These are phyloP conservation scores for Subanguina moxae DNA, from an alignment of 1,140 invertebrate genomes.

Conservation along the genomic window DNA sequence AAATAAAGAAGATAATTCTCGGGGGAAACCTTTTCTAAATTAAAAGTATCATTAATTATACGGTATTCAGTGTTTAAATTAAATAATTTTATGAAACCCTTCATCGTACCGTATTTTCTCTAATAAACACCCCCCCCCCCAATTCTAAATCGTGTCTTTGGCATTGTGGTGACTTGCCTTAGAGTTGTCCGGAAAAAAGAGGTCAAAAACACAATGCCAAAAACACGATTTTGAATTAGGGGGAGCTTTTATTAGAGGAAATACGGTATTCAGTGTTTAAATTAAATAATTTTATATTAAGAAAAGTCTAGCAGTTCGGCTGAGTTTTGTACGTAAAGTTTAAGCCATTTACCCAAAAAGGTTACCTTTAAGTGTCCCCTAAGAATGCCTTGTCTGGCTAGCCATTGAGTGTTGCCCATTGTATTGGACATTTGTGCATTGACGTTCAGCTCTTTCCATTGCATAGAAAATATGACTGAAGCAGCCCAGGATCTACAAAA, in stretches of 20 bases:
- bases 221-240: too few relatives aligned
- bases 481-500: slow-evolving; percentile 36
- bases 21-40: too few relatives aligned
- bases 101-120: too few relatives aligned
- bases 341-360: too few relatives aligned
- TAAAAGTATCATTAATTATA: too few relatives aligned
- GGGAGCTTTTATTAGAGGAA: too few relatives aligned
- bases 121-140: too few relatives aligned
- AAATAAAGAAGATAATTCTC: too few relatives aligned
- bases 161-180: too few relatives aligned
- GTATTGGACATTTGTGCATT: slow-evolving; percentile 57
- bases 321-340: background rate
- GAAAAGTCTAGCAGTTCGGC: background rate
- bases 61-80: background rate
- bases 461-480: slow-evolving; percentile 46
- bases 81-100: background rate
- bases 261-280: too few relatives aligned
- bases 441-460: slow-evolving; percentile 55
- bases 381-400: slow-evolving; percentile 34
- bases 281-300: background rate
- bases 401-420: slow-evolving; percentile 50
- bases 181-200: background rate
- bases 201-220: background rate
- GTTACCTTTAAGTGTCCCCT: slow-evolving; percentile 27
- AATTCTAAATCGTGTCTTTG: too few relatives aligned